Percentiles rank a stretch among this genome's conserved stretches.
Evolutionary conservation across 2,888 invertebrate species (phyloP).

Genomic region (Ferdinandea cuprea): DNA sequence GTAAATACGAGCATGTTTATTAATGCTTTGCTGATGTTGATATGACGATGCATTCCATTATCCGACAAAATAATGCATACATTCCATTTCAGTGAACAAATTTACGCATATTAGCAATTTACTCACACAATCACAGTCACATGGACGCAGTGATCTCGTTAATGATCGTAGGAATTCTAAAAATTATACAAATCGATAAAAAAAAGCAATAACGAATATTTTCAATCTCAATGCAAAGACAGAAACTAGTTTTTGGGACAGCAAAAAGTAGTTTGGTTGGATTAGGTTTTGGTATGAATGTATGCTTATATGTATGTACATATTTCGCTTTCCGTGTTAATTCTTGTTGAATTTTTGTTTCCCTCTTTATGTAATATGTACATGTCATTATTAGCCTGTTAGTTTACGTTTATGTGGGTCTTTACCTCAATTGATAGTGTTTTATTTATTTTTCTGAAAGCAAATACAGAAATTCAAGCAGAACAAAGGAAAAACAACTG

Average conservation of each 20-base stretch:
- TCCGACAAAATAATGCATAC: constrained; percentile 29
- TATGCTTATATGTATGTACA: too few relatives aligned
- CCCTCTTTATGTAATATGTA: constrained; percentile 15
- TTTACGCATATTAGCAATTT: constrained; percentile 53
- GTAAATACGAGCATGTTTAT: constrained; percentile 16
- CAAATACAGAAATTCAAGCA: constrained; percentile 1
- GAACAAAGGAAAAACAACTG: background rate
- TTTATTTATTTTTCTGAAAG: background rate
- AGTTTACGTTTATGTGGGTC: background rate
- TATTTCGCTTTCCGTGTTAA: constrained; percentile 37
- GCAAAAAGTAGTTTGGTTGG: constrained; percentile 16
- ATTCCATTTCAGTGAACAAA: constrained; percentile 61
- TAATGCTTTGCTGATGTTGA: constrained; percentile 9
- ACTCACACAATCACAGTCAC: constrained; percentile 34
- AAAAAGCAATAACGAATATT: constrained; percentile 49
- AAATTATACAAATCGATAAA: constrained; percentile 45
- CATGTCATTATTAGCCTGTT: too few relatives aligned
- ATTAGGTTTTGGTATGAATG: constrained; percentile 8
- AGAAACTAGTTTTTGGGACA: constrained; percentile 62
- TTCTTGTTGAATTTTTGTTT: constrained; percentile 17
- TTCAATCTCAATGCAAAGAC: constrained; percentile 61
- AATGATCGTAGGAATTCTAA: constrained; percentile 61
- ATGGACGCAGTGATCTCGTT: constrained; percentile 29
- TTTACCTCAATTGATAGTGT: too few relatives aligned
- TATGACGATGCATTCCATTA: constrained; percentile 34